These are phyloP conservation scores for Sclerurus mexicanus DNA, from an alignment of 2,113 vertebrate species.

Conservation along the genomic window DNA sequence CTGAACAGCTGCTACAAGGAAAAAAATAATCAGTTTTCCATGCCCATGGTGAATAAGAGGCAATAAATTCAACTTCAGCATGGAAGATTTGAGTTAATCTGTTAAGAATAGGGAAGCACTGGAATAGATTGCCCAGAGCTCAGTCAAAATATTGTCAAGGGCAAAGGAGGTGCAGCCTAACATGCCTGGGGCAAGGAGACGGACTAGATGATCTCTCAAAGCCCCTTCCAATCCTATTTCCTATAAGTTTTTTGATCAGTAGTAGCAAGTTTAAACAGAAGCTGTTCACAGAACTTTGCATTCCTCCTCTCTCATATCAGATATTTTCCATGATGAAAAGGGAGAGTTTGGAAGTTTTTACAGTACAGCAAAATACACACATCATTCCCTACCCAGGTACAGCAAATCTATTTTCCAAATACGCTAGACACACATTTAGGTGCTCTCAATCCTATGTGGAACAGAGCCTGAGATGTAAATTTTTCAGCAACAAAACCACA, in stretches of 20 bases:
- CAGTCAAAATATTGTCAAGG: not conserved
- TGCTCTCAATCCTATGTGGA: not conserved
- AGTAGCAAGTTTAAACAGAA: not conserved
- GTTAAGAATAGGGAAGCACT: not conserved
- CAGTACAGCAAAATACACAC: not conserved
- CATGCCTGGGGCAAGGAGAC: not conserved
- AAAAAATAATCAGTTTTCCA: conserved; percentile 32
- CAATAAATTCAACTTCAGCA: not conserved
- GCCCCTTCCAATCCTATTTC: not conserved
- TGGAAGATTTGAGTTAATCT: conserved; percentile 15
- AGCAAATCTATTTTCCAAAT: not conserved
- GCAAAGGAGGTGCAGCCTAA: not conserved
- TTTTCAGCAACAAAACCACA: not conserved
- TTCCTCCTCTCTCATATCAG: not conserved
- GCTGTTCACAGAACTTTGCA: not conserved
- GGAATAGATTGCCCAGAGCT: not conserved
- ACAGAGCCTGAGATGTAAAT: not conserved
- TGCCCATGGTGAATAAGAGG: not conserved
- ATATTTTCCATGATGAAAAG: not conserved
- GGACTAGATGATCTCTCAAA: not conserved
- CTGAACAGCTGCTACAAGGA: not conserved
- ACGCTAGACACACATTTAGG: not conserved
- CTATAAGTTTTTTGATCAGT: not conserved
- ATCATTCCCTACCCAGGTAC: not conserved
- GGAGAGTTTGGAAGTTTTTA: not conserved